These are phyloP conservation scores for Bovichtus variegatus DNA, from an alignment of 2,797 vertebrate species.

Conservation along the genomic window DNA sequence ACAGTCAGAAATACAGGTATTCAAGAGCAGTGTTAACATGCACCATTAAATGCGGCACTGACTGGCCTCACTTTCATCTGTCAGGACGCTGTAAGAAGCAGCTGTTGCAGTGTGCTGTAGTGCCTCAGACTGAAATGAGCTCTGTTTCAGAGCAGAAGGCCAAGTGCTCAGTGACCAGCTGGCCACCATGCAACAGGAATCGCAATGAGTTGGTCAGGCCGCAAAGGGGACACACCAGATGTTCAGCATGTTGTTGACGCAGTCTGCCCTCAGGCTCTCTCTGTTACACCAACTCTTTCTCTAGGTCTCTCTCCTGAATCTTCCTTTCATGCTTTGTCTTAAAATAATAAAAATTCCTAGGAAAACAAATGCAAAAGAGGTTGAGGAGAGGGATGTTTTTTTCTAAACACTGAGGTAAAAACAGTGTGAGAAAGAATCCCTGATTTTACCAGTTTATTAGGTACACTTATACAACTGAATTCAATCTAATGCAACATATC, in stretches of 20 bases:
- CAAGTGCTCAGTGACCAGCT: conserved; percentile 26
- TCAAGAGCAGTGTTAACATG: not conserved
- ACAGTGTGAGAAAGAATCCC: too few species aligned
- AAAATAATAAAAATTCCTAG: not conserved
- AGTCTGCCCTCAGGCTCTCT: conserved; percentile 23
- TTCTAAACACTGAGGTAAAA: not conserved
- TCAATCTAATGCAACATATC: too few species aligned
- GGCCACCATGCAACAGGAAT: conserved; percentile 24
- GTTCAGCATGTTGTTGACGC: conserved; percentile 36
- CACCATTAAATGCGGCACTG: not conserved
- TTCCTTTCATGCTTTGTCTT: not conserved
- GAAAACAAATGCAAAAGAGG: not conserved
- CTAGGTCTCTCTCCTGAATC: not conserved
- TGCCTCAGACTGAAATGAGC: conserved; percentile 19
- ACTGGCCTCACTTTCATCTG: not conserved
- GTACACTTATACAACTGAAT: too few species aligned
- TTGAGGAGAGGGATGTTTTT: not conserved
- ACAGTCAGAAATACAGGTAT: too few species aligned
- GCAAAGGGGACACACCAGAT: conserved; percentile 46
- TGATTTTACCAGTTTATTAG: too few species aligned
- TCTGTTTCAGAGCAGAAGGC: conserved; percentile 19
- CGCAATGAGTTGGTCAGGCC: conserved; percentile 23
- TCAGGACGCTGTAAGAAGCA: not conserved
- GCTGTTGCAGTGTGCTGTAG: conserved; percentile 9
- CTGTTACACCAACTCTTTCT: not conserved